phyloP scores from a whole-genome alignment of 2,113 vertebrate genomes.

The Zosterops borbonicus region DNA sequence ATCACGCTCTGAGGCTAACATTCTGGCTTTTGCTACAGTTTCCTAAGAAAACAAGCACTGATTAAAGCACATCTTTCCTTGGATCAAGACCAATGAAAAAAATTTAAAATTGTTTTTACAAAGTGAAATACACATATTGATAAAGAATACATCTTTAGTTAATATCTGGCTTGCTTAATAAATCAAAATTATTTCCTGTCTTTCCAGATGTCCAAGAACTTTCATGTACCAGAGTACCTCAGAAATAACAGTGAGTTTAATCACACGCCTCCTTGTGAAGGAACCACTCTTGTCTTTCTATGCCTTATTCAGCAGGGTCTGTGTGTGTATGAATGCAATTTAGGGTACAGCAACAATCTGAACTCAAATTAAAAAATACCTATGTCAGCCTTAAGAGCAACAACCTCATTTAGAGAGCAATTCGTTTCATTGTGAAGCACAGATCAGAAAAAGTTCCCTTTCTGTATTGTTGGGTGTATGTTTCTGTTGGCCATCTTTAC shows the following conservation, averaged over 20 bases:
- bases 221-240: not conserved
- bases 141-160: not conserved
- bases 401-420: fast-evolving
- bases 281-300: not conserved
- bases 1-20: slow-evolving; percentile 81
- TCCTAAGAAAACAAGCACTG: slow-evolving; percentile 70
- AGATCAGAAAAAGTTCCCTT: not conserved
- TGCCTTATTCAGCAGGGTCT: not conserved
- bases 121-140: not conserved
- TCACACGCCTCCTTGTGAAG: not conserved
- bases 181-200: not conserved
- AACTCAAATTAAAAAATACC: not conserved
- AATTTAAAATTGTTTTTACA: fast-evolving
- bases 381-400: not conserved
- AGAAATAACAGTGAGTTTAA: not conserved
- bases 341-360: not conserved
- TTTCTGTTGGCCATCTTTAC: not conserved
- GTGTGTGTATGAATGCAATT: fast-evolving
- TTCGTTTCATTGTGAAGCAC: not conserved
- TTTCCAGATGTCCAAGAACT: not conserved
- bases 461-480: not conserved
- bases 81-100: not conserved
- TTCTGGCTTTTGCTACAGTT: slow-evolving; percentile 76
- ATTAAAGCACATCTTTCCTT: not conserved
- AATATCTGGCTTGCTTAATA: not conserved